These are phyloP conservation scores for Alauda arvensis DNA, from an alignment of 2,797 vertebrate species.

Conservation along the genomic window DNA sequence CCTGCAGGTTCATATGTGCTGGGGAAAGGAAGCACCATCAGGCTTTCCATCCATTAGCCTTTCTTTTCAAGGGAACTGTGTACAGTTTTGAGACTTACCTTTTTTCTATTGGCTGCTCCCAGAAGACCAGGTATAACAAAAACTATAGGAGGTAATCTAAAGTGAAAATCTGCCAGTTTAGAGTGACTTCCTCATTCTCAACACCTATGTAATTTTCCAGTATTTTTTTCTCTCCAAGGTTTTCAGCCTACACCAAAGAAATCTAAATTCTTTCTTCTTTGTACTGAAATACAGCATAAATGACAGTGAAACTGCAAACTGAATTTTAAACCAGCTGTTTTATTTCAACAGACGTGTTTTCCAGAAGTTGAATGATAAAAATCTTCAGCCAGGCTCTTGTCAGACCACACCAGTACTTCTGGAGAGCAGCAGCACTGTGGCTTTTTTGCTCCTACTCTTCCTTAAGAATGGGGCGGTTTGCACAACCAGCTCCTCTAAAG, in stretches of 20 bases:
- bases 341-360: neutral
- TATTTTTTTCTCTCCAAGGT: neutral
- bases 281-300: neutral
- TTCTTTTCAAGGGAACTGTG: neutral
- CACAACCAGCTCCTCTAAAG: neutral
- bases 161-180: neutral
- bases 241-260: neutral
- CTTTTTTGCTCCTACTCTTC: neutral
- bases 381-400: neutral
- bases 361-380: neutral
- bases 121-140: neutral
- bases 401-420: neutral
- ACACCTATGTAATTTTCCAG: neutral
- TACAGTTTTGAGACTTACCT: neutral
- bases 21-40: neutral
- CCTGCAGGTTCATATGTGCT: neutral
- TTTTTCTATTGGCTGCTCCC: neutral
- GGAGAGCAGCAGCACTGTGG: neutral
- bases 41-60: neutral
- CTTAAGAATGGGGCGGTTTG: neutral
- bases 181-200: neutral
- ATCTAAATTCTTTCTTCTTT: neutral
- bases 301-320: neutral
- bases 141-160: neutral
- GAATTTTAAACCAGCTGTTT: neutral